Evolutionary conservation across 2,888 invertebrate species (phyloP).

Genomic region (Isoperla grammatica): DNA sequence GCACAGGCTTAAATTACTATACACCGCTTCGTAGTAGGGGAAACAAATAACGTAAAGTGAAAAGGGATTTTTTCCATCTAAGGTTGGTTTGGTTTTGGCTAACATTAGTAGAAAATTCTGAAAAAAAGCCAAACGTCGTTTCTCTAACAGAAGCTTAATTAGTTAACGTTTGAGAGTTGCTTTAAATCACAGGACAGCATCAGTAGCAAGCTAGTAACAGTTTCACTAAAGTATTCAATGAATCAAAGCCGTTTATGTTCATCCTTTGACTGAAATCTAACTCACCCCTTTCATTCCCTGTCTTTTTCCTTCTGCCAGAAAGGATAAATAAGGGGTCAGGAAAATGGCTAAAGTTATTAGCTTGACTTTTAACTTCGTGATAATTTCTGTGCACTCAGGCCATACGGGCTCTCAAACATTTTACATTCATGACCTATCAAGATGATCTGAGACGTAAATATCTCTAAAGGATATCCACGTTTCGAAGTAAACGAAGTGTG

Average conservation of each 20-base stretch:
- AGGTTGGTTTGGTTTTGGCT: conserved; percentile 24
- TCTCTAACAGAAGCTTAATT: conserved; percentile 48
- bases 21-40: conserved; percentile 22
- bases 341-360: conserved; percentile 18
- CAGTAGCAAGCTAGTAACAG: conserved; percentile 20
- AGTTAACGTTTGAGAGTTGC: conserved; percentile 46
- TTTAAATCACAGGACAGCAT: conserved; percentile 42
- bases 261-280: conserved; percentile 22
- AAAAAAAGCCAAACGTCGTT: conserved; percentile 46
- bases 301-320: conserved; percentile 7
- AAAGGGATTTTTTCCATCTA: conserved; percentile 22
- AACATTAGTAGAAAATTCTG: conserved; percentile 30
- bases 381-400: conserved; percentile 11
- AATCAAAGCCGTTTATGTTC: conserved; percentile 27
- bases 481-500: conserved; percentile 3
- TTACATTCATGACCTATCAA: conserved; percentile 15
- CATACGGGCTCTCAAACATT: background rate
- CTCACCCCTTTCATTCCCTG: conserved; percentile 18
- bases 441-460: conserved; percentile 11
- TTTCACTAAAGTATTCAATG: conserved; percentile 23
- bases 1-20: conserved; percentile 44
- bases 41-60: conserved; percentile 26
- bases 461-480: conserved; percentile 7
- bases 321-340: conserved; percentile 12
- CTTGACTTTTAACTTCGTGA: conserved; percentile 9